Evolutionary conservation across 1,140 invertebrate species (phyloP).

Genomic region (Cydia pomonella): DNA sequence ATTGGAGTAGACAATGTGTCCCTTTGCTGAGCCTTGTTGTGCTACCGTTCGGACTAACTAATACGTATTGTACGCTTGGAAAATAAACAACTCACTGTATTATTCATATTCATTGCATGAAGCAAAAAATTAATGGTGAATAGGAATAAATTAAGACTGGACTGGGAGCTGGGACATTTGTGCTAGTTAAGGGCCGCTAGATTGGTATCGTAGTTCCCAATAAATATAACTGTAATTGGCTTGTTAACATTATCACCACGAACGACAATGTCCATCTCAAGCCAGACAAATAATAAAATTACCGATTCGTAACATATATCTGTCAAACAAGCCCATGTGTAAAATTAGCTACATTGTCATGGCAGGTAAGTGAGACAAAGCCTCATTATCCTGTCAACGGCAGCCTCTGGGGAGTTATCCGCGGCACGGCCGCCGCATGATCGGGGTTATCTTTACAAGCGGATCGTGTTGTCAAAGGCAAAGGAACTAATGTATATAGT

Average conservation of each 20-base stretch:
- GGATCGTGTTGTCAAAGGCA: not conserved
- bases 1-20: constrained; percentile 25
- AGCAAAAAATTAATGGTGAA: too few species aligned
- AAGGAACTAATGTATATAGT: not conserved
- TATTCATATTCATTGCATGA: not conserved
- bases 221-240: too few species aligned
- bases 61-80: not conserved
- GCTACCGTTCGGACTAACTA: not conserved
- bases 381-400: constrained; percentile 17
- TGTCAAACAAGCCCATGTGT: not conserved
- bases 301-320: not conserved
- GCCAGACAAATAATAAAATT: not conserved
- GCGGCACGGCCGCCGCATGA: not conserved
- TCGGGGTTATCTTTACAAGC: constrained; percentile 18
- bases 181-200: too few species aligned
- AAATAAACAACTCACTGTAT: not conserved
- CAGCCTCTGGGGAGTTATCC: not conserved
- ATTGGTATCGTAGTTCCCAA: too few species aligned
- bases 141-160: too few species aligned
- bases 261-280: too few species aligned
- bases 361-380: constrained; percentile 1
- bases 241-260: too few species aligned
- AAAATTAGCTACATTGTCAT: constrained; percentile 10
- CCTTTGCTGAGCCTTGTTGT: constrained; percentile 10
- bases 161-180: too few species aligned